Base-by-base conservation (phyloP, 2,888 invertebrate genomes). In the Petrolisthes manimaculis region DNA sequence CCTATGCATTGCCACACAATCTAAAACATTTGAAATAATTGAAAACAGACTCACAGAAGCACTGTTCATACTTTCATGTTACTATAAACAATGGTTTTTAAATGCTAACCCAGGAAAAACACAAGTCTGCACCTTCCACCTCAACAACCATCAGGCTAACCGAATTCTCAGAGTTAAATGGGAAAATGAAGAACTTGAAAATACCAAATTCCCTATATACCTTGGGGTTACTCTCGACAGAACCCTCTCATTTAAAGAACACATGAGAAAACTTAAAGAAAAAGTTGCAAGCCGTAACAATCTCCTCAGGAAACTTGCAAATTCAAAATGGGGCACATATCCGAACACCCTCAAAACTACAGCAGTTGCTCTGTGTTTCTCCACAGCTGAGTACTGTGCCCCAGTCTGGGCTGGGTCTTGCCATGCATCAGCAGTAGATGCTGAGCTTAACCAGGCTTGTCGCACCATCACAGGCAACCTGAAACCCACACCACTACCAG, bases 1-100 rank as follows among this genome's bases (percentile, higher is more conserved):
- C 18, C 18, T 81, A 4, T 81, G 81, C 56, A 53, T 81, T 81
- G 81, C 81, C 53, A 61, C 56, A n/a, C 53, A 81, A 18, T 18
- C 81, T 8, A 81, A 54, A 53, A 8, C 18, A n/a, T 55, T 81
- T 54, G 8, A 14, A 56, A 55, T 12, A 6, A 18, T 55, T 5
- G 81, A 81, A 54, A 54, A 12, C n/a, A 55, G 81, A 54, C 81
- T 81, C 18, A 54, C 55, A 81, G 67, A 77, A 24, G 77, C 21
- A 21, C 67, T 81, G 8, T 18, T 9, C 6, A 9, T 8, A 18
- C 21, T 14, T n/a, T 53, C 55, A 6, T 3, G 18, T n/a, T 55
- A 81, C 67, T 56, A 81, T 56, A 54, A 81, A 8, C 5, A 14
- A 18, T 78, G 67, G 56, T 54, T 54, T 37, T 37, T 81, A 8